These are phyloP conservation scores for Argyrosomus japonicus DNA, from an alignment of 2,113 vertebrate species.

Conservation along the genomic window DNA sequence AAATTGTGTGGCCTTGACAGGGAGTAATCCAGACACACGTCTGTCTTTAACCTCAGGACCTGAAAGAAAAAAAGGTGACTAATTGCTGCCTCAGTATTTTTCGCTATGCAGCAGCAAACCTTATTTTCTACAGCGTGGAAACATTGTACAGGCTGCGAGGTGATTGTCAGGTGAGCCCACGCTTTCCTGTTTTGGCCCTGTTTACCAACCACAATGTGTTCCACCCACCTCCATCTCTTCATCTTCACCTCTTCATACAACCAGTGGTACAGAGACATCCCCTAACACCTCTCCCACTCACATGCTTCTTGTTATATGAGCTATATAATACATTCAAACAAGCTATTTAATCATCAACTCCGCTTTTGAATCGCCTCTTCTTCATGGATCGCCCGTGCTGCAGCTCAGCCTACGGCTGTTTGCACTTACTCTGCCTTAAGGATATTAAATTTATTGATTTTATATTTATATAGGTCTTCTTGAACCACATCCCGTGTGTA, in stretches of 20 bases:
- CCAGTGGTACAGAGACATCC: constrained; percentile 49
- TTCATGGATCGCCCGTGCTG: background rate
- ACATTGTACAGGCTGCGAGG: constrained; percentile 34
- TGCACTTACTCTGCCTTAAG: background rate
- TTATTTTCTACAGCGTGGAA: constrained; percentile 52
- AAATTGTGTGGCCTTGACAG: background rate
- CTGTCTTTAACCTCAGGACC: background rate
- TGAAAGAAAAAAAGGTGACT: background rate
- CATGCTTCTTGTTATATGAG: constrained; percentile 33
- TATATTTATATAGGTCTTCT: background rate
- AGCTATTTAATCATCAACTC: constrained; percentile 29
- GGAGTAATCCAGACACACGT: constrained; percentile 4
- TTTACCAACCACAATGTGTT: constrained; percentile 78
- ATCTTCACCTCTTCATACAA: constrained; percentile 62
- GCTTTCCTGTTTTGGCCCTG: constrained; percentile 77
- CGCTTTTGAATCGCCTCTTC: background rate
- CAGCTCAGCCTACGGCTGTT: background rate
- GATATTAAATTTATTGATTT: background rate
- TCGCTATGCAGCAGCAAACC: constrained; percentile 14
- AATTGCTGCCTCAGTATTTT: constrained; percentile 52
- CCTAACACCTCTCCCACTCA: constrained; percentile 58
- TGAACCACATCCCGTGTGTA: too few relatives aligned
- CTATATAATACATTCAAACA: constrained; percentile 38
- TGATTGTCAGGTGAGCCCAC: constrained; percentile 70
- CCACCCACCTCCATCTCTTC: constrained; percentile 68